A percentile compares a stretch with the other conserved stretches of the same genome.
Evolutionary conservation across 2,113 vertebrate genomes (phyloP).

Genomic region (Oryzias celebensis): DNA sequence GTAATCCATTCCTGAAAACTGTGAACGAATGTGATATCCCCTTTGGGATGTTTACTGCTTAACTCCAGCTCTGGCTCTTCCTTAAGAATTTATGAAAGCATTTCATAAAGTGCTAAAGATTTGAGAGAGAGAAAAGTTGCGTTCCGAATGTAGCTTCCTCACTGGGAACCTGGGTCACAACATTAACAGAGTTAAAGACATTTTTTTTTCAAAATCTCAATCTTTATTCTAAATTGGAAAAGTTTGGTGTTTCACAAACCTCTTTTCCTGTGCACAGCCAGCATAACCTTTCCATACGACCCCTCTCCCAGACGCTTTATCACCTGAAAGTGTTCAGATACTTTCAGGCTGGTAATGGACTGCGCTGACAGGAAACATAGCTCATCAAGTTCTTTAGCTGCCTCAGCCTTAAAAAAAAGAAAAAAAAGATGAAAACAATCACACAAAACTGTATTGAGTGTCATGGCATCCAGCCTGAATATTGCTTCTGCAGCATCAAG

Average conservation of each 20-base stretch:
- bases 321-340: slow-evolving; percentile 82
- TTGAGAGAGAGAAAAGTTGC: background rate
- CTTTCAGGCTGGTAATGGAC: slow-evolving; percentile 73
- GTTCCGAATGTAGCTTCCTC: too few species aligned
- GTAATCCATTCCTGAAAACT: slow-evolving; percentile 36
- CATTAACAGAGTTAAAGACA: too few species aligned
- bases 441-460: slow-evolving; percentile 21
- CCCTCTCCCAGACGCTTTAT: slow-evolving; percentile 86
- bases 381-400: slow-evolving; percentile 79
- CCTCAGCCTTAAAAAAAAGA: slow-evolving; percentile 51
- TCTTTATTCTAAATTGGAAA: too few species aligned
- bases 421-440: slow-evolving; percentile 24
- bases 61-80: slow-evolving; percentile 38
- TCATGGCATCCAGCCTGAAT: background rate
- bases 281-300: slow-evolving; percentile 87
- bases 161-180: too few species aligned
- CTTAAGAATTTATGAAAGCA: slow-evolving; percentile 41
- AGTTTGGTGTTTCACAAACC: slow-evolving; percentile 67
- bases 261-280: slow-evolving; percentile 82
- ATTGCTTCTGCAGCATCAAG: slow-evolving; percentile 4
- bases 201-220: too few species aligned
- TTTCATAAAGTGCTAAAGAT: slow-evolving; percentile 39
- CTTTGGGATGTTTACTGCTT: slow-evolving; percentile 38
- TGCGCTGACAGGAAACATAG: slow-evolving; percentile 81
- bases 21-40: slow-evolving; percentile 56